A percentile compares a stretch with the other conserved stretches of the same genome.
These are phyloP conservation scores for Siniperca undulata DNA, from an alignment of 2,797 vertebrate genomes.

Conservation along the genomic window DNA sequence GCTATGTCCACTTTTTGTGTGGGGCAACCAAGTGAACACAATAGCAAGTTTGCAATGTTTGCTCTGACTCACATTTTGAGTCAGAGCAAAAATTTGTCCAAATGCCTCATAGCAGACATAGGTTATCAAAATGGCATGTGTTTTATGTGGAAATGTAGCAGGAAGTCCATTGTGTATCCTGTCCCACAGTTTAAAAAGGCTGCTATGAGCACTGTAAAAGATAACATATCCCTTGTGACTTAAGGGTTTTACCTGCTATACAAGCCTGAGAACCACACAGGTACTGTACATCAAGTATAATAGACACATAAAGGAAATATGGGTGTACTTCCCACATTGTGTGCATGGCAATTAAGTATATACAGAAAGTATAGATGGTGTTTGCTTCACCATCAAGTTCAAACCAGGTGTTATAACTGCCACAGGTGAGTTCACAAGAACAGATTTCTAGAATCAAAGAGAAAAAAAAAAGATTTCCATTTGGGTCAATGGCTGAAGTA, in stretches of 20 bases:
- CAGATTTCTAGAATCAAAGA: not conserved
- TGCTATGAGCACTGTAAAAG: not conserved
- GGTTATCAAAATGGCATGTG: conserved; percentile 5
- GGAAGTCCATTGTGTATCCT: not conserved
- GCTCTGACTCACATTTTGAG: conserved; percentile 18
- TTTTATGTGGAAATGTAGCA: conserved; percentile 10
- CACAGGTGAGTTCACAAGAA: not conserved
- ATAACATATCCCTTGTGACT: not conserved
- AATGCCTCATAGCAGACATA: not conserved
- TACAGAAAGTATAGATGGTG: not conserved
- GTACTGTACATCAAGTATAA: conserved; percentile 15
- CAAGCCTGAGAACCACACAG: conserved; percentile 26
- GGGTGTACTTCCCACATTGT: conserved; percentile 28
- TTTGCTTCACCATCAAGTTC: not conserved
- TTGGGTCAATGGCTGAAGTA: conserved; percentile 13
- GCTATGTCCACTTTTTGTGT: not conserved
- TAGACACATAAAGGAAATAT: conserved; percentile 20
- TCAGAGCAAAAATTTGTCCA: not conserved
- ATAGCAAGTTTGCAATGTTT: conserved; percentile 16
- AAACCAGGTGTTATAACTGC: not conserved
- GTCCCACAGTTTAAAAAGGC: not conserved
- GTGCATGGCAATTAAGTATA: not conserved
- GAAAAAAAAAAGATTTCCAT: not conserved
- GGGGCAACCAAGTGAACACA: not conserved
- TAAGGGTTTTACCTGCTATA: not conserved